Base-by-base conservation (phyloP, 1,140 invertebrate species). In the Harlomillsia oculata region DNA sequence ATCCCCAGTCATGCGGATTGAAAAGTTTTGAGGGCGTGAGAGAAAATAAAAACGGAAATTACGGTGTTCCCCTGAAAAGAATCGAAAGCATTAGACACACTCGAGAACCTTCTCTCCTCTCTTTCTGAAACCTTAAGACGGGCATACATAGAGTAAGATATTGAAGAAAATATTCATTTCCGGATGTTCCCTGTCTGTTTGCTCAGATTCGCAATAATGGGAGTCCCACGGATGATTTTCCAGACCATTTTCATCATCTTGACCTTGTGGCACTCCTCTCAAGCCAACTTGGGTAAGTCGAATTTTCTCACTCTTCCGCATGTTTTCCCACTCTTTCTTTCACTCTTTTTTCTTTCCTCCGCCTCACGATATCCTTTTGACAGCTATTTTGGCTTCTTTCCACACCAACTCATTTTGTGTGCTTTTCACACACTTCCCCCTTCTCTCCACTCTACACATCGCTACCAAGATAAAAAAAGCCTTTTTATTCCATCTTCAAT, bases 251-350 rank as follows among this genome's bases (percentile, higher is more conserved):
- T 58, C 48, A 52, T 58, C 48, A 36, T 36, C 30, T 28, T 58
- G 16, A 51, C 56, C 56, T 41, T 58, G 37, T 57, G 55, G 49
- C 56, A 58, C 40, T 58, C 48, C 21, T 51, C 56, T 30, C 48
- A 58, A 21, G 56, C 56, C 39, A 58, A 51, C 40, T 21, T 58
- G 3, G 56, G 56, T 58, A 58, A 58, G 56, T 20, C 29, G 28
- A 50, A 16, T 50, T 30, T 39, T 50, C 39, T 18, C 39, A 14
- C 18, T 9, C 39, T 40, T 37, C 32, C 48, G 18, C 48, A 34
- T 50, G 26, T 30, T 39, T 25, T 23, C 21, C 34, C 20, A 39
- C 28, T 50, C 23, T 28, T 50, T 26, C 48, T n/a, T n/a, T n/a
- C n/a, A n/a, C n/a, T n/a, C n/a, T n/a, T 34, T 14, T 34, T 34